These are phyloP conservation scores for Xiphophorus couchianus DNA, from an alignment of 2,113 vertebrate genomes.

Conservation along the genomic window DNA sequence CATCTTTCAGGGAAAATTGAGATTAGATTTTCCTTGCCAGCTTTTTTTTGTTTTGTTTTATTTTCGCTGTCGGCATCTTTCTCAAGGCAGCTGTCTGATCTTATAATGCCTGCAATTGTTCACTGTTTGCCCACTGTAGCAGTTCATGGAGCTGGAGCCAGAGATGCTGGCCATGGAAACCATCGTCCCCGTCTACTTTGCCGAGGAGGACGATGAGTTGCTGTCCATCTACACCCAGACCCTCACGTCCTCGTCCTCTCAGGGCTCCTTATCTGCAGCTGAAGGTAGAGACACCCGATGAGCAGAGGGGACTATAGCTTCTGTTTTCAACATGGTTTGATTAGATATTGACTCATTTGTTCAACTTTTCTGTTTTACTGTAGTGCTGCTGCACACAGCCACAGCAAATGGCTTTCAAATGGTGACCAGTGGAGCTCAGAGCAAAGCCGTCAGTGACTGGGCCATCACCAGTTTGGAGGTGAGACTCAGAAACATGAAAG, in stretches of 20 bases:
- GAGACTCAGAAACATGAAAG: constrained; percentile 50
- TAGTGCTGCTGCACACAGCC: constrained; percentile 94
- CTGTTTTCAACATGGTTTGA: neutral
- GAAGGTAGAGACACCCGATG: constrained; percentile 82
- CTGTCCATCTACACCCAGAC: constrained; percentile 96
- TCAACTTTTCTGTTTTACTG: neutral
- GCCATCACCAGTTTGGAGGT: constrained; percentile 97
- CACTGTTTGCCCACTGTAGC: constrained; percentile 70
- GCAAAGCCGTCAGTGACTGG: constrained; percentile 97
- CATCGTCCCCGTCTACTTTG: constrained; percentile 95
- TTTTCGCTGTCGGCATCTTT: neutral
- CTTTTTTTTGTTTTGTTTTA: neutral
- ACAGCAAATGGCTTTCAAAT: constrained; percentile 99
- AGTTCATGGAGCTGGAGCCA: constrained; percentile 98
- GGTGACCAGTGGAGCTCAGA: constrained; percentile 97
- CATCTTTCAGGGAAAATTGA: neutral
- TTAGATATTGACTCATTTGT: neutral
- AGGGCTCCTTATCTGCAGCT: constrained; percentile 90
- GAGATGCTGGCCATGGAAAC: constrained; percentile 98
- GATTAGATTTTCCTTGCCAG: neutral
- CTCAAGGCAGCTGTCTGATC: neutral
- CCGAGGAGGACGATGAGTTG: constrained; percentile 93
- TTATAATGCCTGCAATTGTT: neutral
- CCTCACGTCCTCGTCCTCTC: constrained; percentile 89
- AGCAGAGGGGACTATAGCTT: too few species aligned